phyloP scores from a whole-genome alignment of 2,797 vertebrate species.

The Lagocephalus sceleratus region DNA sequence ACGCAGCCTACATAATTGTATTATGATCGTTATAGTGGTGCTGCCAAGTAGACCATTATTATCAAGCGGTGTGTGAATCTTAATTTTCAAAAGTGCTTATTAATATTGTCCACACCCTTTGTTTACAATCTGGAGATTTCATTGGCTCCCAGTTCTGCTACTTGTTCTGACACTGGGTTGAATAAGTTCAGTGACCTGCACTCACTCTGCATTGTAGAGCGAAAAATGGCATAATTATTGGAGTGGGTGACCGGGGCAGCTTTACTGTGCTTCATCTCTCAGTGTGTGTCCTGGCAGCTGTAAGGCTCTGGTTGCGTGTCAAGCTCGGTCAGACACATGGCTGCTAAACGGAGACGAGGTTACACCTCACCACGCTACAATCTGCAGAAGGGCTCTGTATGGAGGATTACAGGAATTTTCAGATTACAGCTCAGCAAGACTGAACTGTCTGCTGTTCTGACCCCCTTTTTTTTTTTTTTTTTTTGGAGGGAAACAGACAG shows the following conservation, averaged over 20 bases:
- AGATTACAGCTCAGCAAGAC: conserved; percentile 73
- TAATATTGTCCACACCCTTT: conserved; percentile 14
- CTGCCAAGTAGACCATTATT: conserved; percentile 25
- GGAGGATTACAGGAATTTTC: conserved; percentile 76
- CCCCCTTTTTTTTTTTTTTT: conserved; percentile 59
- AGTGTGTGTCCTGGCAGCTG: conserved; percentile 68
- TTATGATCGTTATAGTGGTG: not conserved
- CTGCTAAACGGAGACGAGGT: conserved; percentile 60
- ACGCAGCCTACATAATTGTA: not conserved
- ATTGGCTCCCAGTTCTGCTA: conserved; percentile 30
- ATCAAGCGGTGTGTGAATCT: conserved; percentile 1
- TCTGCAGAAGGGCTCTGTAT: conserved; percentile 65
- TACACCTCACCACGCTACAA: conserved; percentile 53
- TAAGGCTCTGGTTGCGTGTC: conserved; percentile 65
- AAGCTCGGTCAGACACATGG: conserved; percentile 63
- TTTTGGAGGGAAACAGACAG: conserved; percentile 18
- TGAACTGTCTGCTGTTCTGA: conserved; percentile 68
- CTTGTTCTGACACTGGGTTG: conserved; percentile 39
- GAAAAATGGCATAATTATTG: conserved; percentile 58
- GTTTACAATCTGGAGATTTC: conserved; percentile 18
- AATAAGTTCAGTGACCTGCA: conserved; percentile 60
- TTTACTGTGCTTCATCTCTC: conserved; percentile 56
- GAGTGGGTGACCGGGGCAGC: conserved; percentile 55
- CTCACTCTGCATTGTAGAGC: conserved; percentile 40
- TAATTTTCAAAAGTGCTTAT: conserved; percentile 6